These are phyloP conservation scores for Pontoporia blainvillei DNA, from an alignment of 2,113 vertebrate species.

Conservation along the genomic window DNA sequence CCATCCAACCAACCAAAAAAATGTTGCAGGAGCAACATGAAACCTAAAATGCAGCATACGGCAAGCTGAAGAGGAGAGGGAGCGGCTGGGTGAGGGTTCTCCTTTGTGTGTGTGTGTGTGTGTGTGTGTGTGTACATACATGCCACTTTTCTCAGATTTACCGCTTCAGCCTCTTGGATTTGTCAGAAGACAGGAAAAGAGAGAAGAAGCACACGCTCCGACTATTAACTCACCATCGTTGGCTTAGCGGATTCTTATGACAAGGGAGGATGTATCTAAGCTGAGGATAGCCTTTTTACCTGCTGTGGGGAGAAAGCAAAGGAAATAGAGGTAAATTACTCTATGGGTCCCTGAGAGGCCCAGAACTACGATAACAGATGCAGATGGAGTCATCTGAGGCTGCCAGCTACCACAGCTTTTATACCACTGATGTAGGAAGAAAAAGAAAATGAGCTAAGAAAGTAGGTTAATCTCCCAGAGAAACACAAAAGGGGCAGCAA, in stretches of 20 bases:
- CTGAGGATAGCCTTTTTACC: neutral
- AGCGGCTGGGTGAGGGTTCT: neutral
- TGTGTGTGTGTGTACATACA: neutral
- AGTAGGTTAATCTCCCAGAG: conserved; percentile 50
- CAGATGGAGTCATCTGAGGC: neutral
- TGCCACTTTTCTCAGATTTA: neutral
- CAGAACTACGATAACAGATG: neutral
- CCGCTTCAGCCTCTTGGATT: neutral
- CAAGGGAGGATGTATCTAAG: neutral
- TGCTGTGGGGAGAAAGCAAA: neutral
- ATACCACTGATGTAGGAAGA: neutral
- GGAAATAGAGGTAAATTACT: neutral
- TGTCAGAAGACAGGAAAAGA: neutral
- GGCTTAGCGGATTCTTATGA: neutral
- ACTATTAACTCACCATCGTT: neutral
- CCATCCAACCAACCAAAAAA: conserved; percentile 64
- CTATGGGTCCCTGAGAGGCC: neutral
- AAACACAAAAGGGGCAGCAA: conserved; percentile 24
- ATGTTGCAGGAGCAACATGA: conserved; percentile 47
- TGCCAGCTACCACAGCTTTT: neutral
- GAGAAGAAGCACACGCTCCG: neutral
- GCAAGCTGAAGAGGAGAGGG: neutral
- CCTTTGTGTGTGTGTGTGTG: neutral
- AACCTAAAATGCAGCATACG: conserved; percentile 24
- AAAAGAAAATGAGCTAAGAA: conserved; percentile 52